Conservation (phyloP, 2,113 vertebrate species). For the Aegithalos caudatus region DNA sequence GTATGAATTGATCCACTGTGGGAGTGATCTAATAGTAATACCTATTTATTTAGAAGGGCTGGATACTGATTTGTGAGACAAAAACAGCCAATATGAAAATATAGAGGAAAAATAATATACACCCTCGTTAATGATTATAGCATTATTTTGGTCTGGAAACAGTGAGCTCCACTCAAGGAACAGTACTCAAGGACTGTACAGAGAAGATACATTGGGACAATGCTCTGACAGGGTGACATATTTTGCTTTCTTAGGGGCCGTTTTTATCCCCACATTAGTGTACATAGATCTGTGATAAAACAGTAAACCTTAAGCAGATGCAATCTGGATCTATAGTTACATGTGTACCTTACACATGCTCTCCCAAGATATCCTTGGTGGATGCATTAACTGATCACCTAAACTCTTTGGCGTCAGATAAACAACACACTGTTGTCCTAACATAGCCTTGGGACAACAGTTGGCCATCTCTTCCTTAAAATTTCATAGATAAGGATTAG, state of each 20-base stretch:
- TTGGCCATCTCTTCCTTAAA: not conserved
- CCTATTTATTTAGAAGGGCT: not conserved
- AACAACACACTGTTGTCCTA: not conserved
- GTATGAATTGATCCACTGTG: not conserved
- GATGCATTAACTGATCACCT: not conserved
- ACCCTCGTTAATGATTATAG: not conserved
- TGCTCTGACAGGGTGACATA: accelerated
- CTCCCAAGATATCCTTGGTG: too few species aligned
- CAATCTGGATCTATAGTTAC: not conserved
- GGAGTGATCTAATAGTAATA: not conserved
- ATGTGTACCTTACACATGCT: not conserved
- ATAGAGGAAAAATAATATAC: not conserved
- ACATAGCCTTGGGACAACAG: not conserved
- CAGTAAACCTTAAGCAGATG: not conserved
- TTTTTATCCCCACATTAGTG: not conserved
- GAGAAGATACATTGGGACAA: not conserved
- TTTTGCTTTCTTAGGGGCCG: not conserved
- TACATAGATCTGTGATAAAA: not conserved
- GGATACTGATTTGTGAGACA: not conserved
- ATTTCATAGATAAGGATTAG: not conserved
- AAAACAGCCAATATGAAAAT: not conserved
- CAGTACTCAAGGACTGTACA: not conserved
- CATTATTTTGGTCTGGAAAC: not conserved
- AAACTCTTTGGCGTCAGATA: not conserved
- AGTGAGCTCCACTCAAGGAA: not conserved